phyloP scores from a whole-genome alignment of 2,797 vertebrate species.

The Thamnophis elegans region DNA sequence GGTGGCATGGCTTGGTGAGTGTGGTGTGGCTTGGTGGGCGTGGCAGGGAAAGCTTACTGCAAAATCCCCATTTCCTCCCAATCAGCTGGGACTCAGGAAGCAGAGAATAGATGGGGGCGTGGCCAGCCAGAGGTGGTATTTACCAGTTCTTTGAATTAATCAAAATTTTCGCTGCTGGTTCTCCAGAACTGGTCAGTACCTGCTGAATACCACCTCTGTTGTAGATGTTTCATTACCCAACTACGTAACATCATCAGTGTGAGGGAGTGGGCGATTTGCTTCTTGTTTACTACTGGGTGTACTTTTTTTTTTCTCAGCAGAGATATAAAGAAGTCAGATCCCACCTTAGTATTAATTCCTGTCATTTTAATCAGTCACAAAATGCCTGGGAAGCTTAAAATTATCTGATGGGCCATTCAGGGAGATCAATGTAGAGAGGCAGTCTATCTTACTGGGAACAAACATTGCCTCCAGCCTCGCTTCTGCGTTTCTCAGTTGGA shows the following conservation, averaged over 20 bases:
- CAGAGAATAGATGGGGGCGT: no score
- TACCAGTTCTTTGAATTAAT: no score
- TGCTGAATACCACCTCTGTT: no score
- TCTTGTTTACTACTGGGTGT: neutral
- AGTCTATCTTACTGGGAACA: neutral
- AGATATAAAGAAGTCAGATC: neutral
- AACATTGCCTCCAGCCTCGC: neutral
- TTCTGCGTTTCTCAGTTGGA: neutral
- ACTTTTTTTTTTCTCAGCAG: neutral
- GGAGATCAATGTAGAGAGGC: neutral
- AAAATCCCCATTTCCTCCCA: no score
- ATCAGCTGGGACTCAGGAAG: no score
- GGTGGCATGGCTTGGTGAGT: no score
- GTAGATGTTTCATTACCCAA: neutral
- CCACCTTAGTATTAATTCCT: neutral
- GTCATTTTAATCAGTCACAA: neutral
- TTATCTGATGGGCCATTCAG: neutral
- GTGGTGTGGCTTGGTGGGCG: no score
- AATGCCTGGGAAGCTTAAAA: neutral
- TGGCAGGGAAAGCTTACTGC: no score
- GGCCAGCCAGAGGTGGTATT: no score
- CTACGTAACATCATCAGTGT: neutral
- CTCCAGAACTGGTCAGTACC: no score
- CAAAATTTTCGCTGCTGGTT: no score
- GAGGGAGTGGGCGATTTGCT: neutral